Evolutionary conservation across 2,888 invertebrate species (phyloP).

Genomic region (Hypercompe scribonia): DNA sequence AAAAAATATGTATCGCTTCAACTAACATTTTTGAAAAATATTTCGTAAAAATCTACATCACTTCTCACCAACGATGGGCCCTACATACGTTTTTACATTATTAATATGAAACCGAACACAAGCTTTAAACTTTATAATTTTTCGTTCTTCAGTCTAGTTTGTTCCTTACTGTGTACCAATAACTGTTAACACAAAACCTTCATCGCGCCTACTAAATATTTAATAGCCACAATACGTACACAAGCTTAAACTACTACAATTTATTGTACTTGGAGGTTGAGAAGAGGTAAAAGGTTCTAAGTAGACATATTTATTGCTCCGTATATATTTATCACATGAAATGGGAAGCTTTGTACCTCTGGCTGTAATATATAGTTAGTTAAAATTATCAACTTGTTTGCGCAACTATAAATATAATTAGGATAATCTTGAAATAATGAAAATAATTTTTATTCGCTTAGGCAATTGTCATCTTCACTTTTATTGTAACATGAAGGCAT

Average conservation of each 20-base stretch:
- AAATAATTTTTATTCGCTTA: background rate
- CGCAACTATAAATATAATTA: background rate
- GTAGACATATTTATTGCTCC: slow-evolving; percentile 4
- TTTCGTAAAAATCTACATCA: too few relatives aligned
- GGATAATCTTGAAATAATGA: background rate
- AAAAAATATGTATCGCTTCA: too few relatives aligned
- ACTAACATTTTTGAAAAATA: too few relatives aligned
- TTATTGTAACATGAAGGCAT: background rate
- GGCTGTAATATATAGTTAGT: background rate
- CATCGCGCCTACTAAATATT: background rate
- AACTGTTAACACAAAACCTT: background rate
- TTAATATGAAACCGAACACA: too few relatives aligned
- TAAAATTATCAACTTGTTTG: background rate
- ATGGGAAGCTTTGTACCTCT: background rate
- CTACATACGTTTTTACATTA: slow-evolving; percentile 24
- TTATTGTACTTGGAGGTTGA: slow-evolving; percentile 4
- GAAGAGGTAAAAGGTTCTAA: slow-evolving; percentile 1
- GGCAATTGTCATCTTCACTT: background rate
- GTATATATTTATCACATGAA: background rate
- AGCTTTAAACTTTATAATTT: background rate
- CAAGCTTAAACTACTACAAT: slow-evolving; percentile 16
- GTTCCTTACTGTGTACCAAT: background rate
- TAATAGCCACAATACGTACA: slow-evolving; percentile 13
- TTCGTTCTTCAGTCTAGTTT: background rate
- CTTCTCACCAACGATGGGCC: too few relatives aligned